Evolutionary conservation across 2,113 vertebrate genomes (phyloP).

Genomic region (Tragulus kanchil): DNA sequence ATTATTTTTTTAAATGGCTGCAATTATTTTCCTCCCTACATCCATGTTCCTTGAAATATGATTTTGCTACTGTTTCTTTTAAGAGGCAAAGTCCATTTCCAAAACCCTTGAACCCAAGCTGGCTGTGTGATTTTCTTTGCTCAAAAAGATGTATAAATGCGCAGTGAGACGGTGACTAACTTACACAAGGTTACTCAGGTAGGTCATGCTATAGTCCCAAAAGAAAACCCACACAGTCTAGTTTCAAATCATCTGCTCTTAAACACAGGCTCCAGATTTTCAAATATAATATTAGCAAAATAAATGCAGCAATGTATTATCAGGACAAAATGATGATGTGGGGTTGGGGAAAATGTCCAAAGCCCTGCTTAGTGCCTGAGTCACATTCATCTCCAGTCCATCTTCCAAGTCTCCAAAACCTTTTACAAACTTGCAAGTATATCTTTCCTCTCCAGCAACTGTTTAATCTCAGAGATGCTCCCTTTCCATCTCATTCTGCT

Average conservation of each 20-base stretch:
- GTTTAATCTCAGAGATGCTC: neutral
- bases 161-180: neutral
- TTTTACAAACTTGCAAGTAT: neutral
- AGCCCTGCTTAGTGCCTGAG: neutral
- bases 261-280: neutral
- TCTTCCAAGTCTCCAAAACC: neutral
- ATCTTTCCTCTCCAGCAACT: neutral
- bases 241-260: constrained; percentile 17
- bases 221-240: neutral
- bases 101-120: neutral
- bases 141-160: no score
- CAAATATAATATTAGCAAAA: constrained; percentile 51
- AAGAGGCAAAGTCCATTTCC: neutral
- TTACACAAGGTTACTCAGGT: neutral
- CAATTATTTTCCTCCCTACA: neutral
- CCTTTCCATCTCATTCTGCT: neutral
- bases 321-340: neutral
- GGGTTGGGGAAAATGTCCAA: neutral
- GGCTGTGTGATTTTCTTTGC: neutral
- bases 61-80: neutral
- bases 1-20: neutral
- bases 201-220: neutral
- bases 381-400: neutral
- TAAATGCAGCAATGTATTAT: constrained; percentile 7
- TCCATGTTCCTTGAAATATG: neutral